Percentiles rank a stretch among this genome's conserved stretches.
These are phyloP conservation scores for Moxostoma hubbsi DNA, from an alignment of 2,797 vertebrate species.

Conservation along the genomic window DNA sequence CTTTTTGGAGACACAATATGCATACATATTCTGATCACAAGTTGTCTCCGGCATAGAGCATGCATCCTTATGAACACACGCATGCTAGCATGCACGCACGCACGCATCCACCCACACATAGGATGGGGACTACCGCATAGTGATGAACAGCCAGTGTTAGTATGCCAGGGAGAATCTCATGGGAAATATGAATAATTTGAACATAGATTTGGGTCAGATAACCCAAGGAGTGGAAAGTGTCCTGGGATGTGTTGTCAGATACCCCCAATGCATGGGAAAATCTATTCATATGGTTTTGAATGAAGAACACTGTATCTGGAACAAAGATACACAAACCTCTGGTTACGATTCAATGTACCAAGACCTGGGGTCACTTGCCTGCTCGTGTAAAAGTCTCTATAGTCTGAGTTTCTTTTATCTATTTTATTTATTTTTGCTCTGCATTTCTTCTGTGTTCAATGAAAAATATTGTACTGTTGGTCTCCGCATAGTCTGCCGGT, in stretches of 20 bases:
- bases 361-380: slow-evolving; percentile 32
- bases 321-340: slow-evolving; percentile 12
- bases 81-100: background rate
- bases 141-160: slow-evolving; percentile 46
- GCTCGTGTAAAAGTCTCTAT: slow-evolving; percentile 37
- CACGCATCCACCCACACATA: background rate
- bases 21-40: slow-evolving; percentile 45
- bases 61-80: background rate
- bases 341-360: slow-evolving; percentile 17
- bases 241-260: background rate
- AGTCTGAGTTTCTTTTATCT: slow-evolving; percentile 10
- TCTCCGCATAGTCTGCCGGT: background rate
- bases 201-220: slow-evolving; percentile 37
- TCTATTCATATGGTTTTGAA: slow-evolving; percentile 25
- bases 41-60: background rate
- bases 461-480: slow-evolving; percentile 34
- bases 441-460: slow-evolving; percentile 32
- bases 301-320: slow-evolving; percentile 17
- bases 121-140: slow-evolving; percentile 35
- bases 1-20: slow-evolving; percentile 35
- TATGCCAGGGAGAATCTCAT: slow-evolving; percentile 18
- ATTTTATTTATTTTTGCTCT: slow-evolving; percentile 29
- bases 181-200: slow-evolving; percentile 27
- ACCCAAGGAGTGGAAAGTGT: slow-evolving; percentile 14
- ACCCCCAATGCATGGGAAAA: slow-evolving; percentile 8